phyloP scores from a whole-genome alignment of 2,113 vertebrate species.

The Centrocercus urophasianus region DNA sequence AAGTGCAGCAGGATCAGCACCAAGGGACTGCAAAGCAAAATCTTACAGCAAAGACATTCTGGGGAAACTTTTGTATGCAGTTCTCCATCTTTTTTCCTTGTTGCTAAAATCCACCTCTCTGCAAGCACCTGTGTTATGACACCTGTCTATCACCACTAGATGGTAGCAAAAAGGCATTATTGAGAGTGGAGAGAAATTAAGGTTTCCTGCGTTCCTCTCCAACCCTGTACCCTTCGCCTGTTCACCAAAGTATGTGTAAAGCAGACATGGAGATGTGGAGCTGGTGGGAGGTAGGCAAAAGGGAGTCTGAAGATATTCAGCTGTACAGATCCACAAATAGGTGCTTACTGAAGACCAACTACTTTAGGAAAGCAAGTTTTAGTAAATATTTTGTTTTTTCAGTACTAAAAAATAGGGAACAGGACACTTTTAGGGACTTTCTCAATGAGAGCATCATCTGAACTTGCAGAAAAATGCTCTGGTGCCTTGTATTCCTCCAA shows the following conservation, averaged over 20 bases:
- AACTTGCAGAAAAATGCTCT: not conserved
- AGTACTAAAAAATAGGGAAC: not conserved
- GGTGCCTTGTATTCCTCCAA: not conserved
- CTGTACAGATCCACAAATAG: no score
- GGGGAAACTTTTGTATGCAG: not conserved
- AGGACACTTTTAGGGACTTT: not conserved
- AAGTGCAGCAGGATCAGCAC: not conserved
- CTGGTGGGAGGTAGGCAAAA: accelerated
- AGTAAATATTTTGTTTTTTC: not conserved
- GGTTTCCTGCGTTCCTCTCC: accelerated
- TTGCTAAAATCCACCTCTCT: accelerated
- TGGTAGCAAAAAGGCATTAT: slow-evolving; percentile 32
- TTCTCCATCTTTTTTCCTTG: not conserved
- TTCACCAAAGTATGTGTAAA: accelerated
- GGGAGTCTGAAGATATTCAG: not conserved
- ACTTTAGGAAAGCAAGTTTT: not conserved
- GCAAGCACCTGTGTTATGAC: accelerated
- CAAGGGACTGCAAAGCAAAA: not conserved
- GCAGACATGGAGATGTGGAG: not conserved
- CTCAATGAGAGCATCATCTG: not conserved
- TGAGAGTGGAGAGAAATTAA: not conserved
- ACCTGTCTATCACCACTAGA: not conserved
- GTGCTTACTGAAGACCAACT: not conserved
- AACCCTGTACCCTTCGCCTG: accelerated
- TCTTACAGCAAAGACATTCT: not conserved